Base-by-base conservation (phyloP, 2,888 invertebrate species). In the Gymnoscelis rufifasciata region DNA sequence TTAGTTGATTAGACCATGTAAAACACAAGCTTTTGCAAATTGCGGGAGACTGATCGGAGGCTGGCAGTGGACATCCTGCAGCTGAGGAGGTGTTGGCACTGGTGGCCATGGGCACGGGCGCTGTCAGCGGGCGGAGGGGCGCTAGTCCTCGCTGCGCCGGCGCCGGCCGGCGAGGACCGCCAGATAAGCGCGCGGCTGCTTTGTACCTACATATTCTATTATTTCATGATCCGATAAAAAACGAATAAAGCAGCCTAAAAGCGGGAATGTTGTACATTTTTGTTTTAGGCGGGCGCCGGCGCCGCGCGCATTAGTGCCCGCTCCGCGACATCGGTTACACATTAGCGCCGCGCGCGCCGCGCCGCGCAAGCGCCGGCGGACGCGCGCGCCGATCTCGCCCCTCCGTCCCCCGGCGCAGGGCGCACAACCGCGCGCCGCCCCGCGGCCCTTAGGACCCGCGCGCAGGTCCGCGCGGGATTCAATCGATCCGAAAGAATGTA, bases 251-350 rank as follows among this genome's bases (percentile, higher is more conserved):
- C 72, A 67, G 68, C 68, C 81, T 81, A 79, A 80, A 78, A 82
- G 79, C 68, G 79, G 79, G 84, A 84, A 83, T 83, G 84, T 75
- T 76, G 83, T 78, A 73, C 67, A 77, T 75, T 74, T 69, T 72
- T 72, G 81, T 78, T 72, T 75, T 71, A 76, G 75, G 73, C 73
- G 84, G 89, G 67, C 90, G 90, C 78, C 90, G 90, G 66, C 89
- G 89, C 72, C 90, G 82, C 65, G 62, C 74, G 79, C 82, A 83
- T 83, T 82, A 81, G 81, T 68, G 72, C 65, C 62, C 71, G 67
- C 72, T 62, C 54, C 57, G 63, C 70, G 70, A 81, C 83, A 81
- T 57, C 82, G 71, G 65, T 74, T 75, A 67, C 80, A 78, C 83
- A 81, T 82, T 82, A 82, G 77, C 71, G 67, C 68, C 78, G 81